A percentile compares a stretch with the other conserved stretches of the same genome.
phyloP scores from a whole-genome alignment of 2,888 invertebrate genomes.

The Chelonus formosanus region DNA sequence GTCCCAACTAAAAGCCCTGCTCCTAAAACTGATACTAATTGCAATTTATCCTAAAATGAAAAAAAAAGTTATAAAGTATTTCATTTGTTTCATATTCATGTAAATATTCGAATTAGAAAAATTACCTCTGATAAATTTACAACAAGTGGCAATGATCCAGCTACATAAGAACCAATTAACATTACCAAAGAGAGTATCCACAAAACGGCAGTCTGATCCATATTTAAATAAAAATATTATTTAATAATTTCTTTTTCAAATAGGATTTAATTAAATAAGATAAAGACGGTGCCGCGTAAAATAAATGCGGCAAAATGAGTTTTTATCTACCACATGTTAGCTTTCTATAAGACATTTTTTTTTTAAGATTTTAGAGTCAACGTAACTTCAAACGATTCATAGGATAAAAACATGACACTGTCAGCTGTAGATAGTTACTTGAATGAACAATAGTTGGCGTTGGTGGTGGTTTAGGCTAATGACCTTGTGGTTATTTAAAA shows the following conservation, averaged over 20 bases:
- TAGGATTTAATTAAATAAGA: neutral
- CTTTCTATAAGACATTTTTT: conserved; percentile 22
- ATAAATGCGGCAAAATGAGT: conserved; percentile 6
- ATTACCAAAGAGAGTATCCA: conserved; percentile 88
- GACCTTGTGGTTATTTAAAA: neutral
- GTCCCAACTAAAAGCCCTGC: conserved; percentile 98
- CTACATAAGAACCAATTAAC: conserved; percentile 94
- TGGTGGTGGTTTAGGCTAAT: neutral
- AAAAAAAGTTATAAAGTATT: neutral
- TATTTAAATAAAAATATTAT: conserved; percentile 54
- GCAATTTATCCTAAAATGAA: conserved; percentile 83
- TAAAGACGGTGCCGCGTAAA: neutral
- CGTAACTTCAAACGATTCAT: too few relatives aligned
- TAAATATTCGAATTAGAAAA: too few relatives aligned
- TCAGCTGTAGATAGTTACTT: conserved; percentile 10
- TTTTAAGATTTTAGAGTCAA: neutral
- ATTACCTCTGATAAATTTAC: conserved; percentile 93
- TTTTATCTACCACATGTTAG: conserved; percentile 29
- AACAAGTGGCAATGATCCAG: conserved; percentile 94
- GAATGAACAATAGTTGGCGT: conserved; percentile 4
- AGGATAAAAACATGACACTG: neutral
- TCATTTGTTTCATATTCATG: too few relatives aligned
- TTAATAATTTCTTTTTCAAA: neutral
- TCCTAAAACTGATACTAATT: conserved; percentile 93
- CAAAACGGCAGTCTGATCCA: conserved; percentile 87